Evolutionary conservation across 1,140 invertebrate species (phyloP), one percentile per base, ranked within the genome.

Genomic region (Penaeus vannamei): DNA sequence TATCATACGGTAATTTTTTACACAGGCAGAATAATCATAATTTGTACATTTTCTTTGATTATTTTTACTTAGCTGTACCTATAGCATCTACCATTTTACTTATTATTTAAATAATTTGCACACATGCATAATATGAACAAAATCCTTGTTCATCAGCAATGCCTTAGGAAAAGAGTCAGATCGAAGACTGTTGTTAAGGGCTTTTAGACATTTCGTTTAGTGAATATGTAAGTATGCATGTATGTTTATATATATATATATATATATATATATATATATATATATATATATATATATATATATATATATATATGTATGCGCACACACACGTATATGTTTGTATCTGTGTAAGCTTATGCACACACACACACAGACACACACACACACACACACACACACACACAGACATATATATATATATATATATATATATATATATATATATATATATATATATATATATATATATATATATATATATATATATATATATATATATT

Each of bases 251-350:
- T 72, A 72, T 72, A 72, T 72, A 72, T 72, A 72, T 72, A 72
- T 72, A 72, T 72, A 72, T 72, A 72, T 72, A 72, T 72, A 72
- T 72, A 72, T 72, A 72, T 72, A n/a, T 72, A 72, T 72, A 72
- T 72, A 72, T 72, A 72, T 8, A 72, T 72, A 72, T 72, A 72
- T 72, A 72, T 72, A 72, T 26, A 72, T 72, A 72, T 72, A 72
- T 72, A 72, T 72, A 72, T 26, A 26, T 72, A 72, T 72, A 72
- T 26, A 72, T 72, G 42, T 46, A 46, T 10, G 10, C 42, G 10
- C 42, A 72, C 36, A 72, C 36, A 72, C 36, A 72, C 36, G 26
- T 26, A 72, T 26, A 72, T 26, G 26, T 26, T n/a, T 26, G 26
- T 26, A 72, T 26, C 22, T 26, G 26, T 26, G 26, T 26, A 26